Base-by-base conservation (phyloP, 2,888 invertebrate species). In the Cistogaster globosa region DNA sequence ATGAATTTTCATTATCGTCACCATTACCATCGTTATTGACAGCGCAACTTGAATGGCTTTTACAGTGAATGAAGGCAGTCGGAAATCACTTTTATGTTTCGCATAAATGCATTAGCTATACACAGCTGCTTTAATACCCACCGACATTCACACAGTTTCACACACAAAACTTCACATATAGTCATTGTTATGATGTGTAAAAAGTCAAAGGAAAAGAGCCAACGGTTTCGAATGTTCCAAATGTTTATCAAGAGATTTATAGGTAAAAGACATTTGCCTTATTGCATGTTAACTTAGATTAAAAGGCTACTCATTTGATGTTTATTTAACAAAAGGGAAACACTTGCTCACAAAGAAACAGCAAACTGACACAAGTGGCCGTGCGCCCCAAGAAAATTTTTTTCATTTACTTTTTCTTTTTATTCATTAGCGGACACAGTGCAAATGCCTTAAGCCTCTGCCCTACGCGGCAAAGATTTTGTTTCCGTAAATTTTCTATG, bases 81-180 rank as follows among this genome's bases (percentile, higher is more conserved):
- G 85, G 65, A 85, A 85, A 85, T 85, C 85, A 85, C 82, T 85
- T 85, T 85, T 79, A 79, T 75, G 75, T 79, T 85, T 82, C 75
- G 82, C 78, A 85, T 79, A 82, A 85, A 85, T 77, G 82, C 74
- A 82, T 85, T 82, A 85, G 78, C 75, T 79, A 53, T 65, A 72
- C 81, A 53, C 72, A 55, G 12, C 7, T 38, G 38, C 38, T 38
- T 38, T 6, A 42, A 22, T 60, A 51, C 71, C 53, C 69, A 55
- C 20, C 9, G n/a, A 55, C 22, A 36, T 63, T 51, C 67, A 26
- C 16, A 20, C 69, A 69, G 0, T 32, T 60, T 8, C 11, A 36
- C n/a, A 20, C 16, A 53, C 38, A 78, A 58, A 18, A 62, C 51
- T 55, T 9, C 8, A n/a, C n/a, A 42, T 72, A 57, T 67, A 60